Base-by-base conservation (phyloP, 2,113 vertebrate genomes). In the Pteropus alecto region DNA sequence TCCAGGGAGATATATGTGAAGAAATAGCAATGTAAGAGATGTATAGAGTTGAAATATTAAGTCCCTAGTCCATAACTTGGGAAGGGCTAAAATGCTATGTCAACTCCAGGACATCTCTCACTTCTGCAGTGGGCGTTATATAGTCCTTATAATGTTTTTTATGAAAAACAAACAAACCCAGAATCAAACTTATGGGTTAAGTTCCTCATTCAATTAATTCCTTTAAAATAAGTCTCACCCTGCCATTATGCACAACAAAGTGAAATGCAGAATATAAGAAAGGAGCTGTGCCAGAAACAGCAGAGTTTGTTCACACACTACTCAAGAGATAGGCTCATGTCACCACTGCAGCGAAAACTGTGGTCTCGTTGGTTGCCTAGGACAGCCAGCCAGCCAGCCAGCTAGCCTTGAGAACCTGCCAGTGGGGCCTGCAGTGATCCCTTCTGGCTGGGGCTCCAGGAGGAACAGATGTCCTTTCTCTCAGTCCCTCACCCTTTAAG, bases 181-280 rank as follows among this genome's bases (percentile, higher is more conserved):
- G 56, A 81, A 67, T 43, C 18, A n/a, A 46, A 60, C 54, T 88
- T 91, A 30, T 1, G 38, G 30, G 5, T 84, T 68, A 88, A 86
- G 21, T 48, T 77, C 65, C 87, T 92, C 15, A 33, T 96, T 90
- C 30, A 65, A 84, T 77, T 78, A 60, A 46, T 58, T 63, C 18
- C 22, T 96, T 85, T 86, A 76, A 54, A 54, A 51, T 61, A 35
- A 70, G 26, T 41, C 56, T 85, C 38, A 58, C 15, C 28, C 18
- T 67, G 65, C 65, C 51, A 3, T 24, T 85, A 41, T 54, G 51
- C 16, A 15, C 54, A 58, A 46, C 8, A 81, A 28, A 71, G 56
- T 46, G 28, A 84, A 46, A 87, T 18, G 35, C 51, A 28, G n/a
- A 91, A 54, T 43, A 24, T 16, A 73, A 18, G 77, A 54, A 76